Conservation (phyloP, 2,113 vertebrate genomes). For the Pleuronectes platessa region DNA sequence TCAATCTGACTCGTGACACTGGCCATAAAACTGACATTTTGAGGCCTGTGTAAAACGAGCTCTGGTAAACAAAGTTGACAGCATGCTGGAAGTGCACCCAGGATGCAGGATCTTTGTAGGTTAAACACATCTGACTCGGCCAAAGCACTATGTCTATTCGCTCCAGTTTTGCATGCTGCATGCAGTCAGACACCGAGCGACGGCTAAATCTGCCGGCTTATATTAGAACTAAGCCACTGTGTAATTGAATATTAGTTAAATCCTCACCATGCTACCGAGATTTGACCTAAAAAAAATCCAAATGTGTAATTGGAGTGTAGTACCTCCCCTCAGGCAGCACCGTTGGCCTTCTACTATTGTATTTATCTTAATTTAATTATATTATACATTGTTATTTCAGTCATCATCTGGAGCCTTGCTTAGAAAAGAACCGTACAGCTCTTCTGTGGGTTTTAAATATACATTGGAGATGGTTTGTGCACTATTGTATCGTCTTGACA, state of each 20-base stretch:
- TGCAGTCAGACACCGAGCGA: constrained; percentile 59
- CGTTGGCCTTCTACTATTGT: constrained; percentile 26
- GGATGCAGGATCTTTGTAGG: constrained; percentile 53
- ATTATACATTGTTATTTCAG: neutral
- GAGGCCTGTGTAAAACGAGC: constrained; percentile 28
- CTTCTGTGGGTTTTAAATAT: neutral
- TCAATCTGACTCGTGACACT: constrained; percentile 39
- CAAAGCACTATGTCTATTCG: constrained; percentile 57
- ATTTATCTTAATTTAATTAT: constrained; percentile 42
- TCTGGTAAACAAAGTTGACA: constrained; percentile 58
- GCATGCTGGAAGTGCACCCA: constrained; percentile 41
- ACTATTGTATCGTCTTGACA: neutral
- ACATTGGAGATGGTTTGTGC: neutral
- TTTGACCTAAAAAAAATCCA: constrained; percentile 61
- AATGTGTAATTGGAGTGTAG: constrained; percentile 58
- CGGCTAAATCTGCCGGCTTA: constrained; percentile 68
- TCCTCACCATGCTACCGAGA: constrained; percentile 59
- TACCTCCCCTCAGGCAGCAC: constrained; percentile 37
- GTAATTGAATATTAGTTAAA: constrained; percentile 79
- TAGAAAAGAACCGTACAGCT: neutral
- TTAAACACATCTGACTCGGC: constrained; percentile 61
- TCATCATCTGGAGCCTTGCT: constrained; percentile 6
- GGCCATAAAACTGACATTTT: constrained; percentile 38
- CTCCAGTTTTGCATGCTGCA: constrained; percentile 41
- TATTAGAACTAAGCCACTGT: constrained; percentile 70